Conservation (phyloP, 64 coral and sea anemone genomes). For the Stylophora pistillata region DNA sequence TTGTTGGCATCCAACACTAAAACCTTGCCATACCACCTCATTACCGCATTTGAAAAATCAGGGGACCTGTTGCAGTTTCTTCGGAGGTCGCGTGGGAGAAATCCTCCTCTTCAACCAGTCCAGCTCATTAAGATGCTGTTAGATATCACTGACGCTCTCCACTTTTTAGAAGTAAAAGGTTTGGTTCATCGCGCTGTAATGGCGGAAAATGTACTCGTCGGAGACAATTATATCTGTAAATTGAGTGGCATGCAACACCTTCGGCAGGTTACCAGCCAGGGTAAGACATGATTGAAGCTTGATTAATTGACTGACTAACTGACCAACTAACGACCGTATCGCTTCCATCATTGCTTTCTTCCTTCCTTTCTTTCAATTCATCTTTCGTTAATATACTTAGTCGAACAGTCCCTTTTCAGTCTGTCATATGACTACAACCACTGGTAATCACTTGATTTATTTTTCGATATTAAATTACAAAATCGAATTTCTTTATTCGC, state of each 20-base stretch:
- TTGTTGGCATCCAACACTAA: slow-evolving; percentile 39
- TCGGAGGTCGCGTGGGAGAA: not conserved
- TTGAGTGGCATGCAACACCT: slow-evolving; percentile 33
- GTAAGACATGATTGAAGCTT: not conserved
- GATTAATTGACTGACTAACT: too few species aligned
- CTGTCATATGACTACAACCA: too few species aligned
- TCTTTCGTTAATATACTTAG: too few species aligned
- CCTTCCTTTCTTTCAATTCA: too few species aligned
- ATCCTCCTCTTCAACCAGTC: not conserved
- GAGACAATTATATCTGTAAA: slow-evolving; percentile 30
- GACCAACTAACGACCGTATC: too few species aligned
- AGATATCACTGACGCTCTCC: slow-evolving; percentile 24
- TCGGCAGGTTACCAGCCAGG: slow-evolving; percentile 12
- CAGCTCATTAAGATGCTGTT: slow-evolving; percentile 26
- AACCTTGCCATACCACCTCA: slow-evolving; percentile 45
- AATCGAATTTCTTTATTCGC: not conserved
- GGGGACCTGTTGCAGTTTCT: slow-evolving; percentile 59
- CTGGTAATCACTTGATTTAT: too few species aligned
- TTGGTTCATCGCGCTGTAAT: slow-evolving; percentile 55
- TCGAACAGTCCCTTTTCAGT: too few species aligned
- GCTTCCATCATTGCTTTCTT: too few species aligned
- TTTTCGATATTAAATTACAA: too few species aligned
- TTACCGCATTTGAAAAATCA: slow-evolving; percentile 9
- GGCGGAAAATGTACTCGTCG: slow-evolving; percentile 49
- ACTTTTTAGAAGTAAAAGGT: slow-evolving; percentile 11